Conservation (phyloP, 1,140 invertebrate genomes). For the Drosophila aff. region DNA sequence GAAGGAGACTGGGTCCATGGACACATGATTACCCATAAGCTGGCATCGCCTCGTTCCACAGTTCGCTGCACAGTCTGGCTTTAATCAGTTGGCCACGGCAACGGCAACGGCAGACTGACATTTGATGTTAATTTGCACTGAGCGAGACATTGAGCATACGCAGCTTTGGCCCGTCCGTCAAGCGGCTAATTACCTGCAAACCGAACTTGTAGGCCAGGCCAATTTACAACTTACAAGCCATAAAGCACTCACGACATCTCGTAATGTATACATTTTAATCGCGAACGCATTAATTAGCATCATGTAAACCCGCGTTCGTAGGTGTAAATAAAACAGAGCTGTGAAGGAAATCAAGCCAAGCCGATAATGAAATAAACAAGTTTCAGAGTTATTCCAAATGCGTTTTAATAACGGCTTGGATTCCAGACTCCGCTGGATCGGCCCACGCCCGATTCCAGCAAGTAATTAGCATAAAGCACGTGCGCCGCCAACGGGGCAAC, state of each 20-base stretch:
- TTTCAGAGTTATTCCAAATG: constrained; percentile 42
- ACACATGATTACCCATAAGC: constrained; percentile 81
- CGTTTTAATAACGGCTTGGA: constrained; percentile 36
- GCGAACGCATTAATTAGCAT: constrained; percentile 57
- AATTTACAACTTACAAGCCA: constrained; percentile 51
- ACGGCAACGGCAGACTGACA: constrained; percentile 46
- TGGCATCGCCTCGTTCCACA: constrained; percentile 73
- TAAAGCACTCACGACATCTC: constrained; percentile 49
- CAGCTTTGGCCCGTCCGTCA: constrained; percentile 52
- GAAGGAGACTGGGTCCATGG: constrained; percentile 26
- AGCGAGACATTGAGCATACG: constrained; percentile 77
- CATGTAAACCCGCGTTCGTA: constrained; percentile 31
- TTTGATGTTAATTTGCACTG: constrained; percentile 74
- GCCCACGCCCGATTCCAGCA: constrained; percentile 73
- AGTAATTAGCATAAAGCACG: constrained; percentile 82
- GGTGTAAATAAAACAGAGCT: constrained; percentile 48
- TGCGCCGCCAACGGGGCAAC: constrained; percentile 58
- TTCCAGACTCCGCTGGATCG: constrained; percentile 22
- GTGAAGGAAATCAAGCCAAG: constrained; percentile 3
- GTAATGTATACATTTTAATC: constrained; percentile 56
- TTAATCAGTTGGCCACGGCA: constrained; percentile 72
- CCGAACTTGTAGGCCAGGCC: constrained; percentile 42
- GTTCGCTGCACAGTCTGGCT: constrained; percentile 70
- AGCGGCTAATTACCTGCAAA: constrained; percentile 61
- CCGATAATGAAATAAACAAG: constrained; percentile 42